Percentiles rank a stretch among this genome's conserved stretches.
phyloP scores from a whole-genome alignment of 1,140 invertebrate species.

The Octopus sinensis region DNA sequence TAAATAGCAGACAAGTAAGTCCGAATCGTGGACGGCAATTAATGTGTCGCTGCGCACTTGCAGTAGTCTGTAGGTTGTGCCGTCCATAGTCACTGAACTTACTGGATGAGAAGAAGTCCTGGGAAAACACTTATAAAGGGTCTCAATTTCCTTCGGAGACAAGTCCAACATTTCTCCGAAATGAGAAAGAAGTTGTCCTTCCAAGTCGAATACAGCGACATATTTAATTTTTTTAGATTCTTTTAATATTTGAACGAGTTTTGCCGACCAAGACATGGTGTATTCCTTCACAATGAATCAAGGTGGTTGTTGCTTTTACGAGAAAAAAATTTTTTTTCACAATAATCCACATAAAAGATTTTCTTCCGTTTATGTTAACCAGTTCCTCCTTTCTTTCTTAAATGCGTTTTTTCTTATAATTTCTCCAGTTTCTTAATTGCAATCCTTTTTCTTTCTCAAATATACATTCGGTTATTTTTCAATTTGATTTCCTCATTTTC shows the following conservation, averaged over 20 bases:
- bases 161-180: background rate
- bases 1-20: background rate
- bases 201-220: background rate
- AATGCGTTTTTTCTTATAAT: too few relatives aligned
- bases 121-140: background rate
- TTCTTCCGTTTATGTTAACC: too few relatives aligned
- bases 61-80: background rate
- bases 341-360: too few relatives aligned
- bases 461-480: too few relatives aligned
- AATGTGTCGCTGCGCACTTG: background rate
- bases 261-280: background rate
- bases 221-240: slow-evolving; percentile 4
- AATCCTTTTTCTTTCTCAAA: too few relatives aligned
- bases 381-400: too few relatives aligned
- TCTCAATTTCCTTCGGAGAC: background rate
- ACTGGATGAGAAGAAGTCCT: background rate
- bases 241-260: background rate
- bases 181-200: background rate
- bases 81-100: background rate
- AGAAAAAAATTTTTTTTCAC: too few relatives aligned
- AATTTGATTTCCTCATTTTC: too few relatives aligned
- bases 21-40: background rate
- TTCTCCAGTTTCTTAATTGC: too few relatives aligned
- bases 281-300: background rate
- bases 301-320: too few relatives aligned